phyloP scores from a whole-genome alignment of 2,113 vertebrate species.

The Ammodytes dubius region DNA sequence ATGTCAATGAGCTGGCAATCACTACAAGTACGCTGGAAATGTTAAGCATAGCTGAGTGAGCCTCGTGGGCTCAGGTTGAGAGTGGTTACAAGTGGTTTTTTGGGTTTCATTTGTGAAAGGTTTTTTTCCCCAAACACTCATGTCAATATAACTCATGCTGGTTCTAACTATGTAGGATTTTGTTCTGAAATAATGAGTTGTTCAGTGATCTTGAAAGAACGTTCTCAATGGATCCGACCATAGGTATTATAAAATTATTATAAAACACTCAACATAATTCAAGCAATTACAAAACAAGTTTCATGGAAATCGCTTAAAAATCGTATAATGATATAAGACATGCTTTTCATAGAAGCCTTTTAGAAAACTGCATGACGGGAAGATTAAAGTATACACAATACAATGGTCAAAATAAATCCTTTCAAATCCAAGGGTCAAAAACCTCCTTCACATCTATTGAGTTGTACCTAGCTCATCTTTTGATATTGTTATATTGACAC shows the following conservation, averaged over 20 bases:
- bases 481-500: neutral
- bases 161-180: neutral
- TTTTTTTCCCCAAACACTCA: too few relatives aligned
- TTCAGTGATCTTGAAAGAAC: neutral
- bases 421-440: neutral
- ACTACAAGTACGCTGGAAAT: constrained; percentile 9
- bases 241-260: neutral
- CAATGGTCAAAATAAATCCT: neutral
- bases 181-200: neutral
- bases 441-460: neutral
- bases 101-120: neutral
- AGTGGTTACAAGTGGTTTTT: neutral
- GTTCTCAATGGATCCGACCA: neutral
- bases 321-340: neutral
- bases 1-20: constrained; percentile 41
- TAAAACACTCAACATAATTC: neutral
- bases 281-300: neutral
- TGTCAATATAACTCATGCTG: too few relatives aligned
- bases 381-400: neutral
- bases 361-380: neutral
- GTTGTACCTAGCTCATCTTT: neutral
- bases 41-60: neutral
- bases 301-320: neutral
- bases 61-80: neutral
- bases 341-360: neutral